phyloP scores from a whole-genome alignment of 2,888 invertebrate genomes.

The Bhutanitis thaidina region DNA sequence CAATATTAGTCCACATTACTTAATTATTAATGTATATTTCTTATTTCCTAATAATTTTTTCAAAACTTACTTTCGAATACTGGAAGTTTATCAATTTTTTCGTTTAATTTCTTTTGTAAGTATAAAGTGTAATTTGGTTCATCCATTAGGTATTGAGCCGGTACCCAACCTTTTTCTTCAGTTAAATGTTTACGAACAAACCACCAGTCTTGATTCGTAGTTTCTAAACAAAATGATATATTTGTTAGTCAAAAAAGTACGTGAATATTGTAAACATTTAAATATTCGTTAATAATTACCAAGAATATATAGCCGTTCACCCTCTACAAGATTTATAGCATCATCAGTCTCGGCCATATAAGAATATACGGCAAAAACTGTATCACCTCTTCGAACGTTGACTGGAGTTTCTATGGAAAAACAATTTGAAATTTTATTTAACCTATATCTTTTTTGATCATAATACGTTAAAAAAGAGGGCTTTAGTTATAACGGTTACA shows the following conservation, averaged over 20 bases:
- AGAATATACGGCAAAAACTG: conserved; percentile 90
- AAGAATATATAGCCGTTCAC: conserved; percentile 91
- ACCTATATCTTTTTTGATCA: neutral
- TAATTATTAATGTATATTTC: no score
- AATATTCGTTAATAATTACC: conserved; percentile 62
- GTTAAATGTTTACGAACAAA: conserved; percentile 93
- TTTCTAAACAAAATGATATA: conserved; percentile 79
- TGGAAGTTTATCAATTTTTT: conserved; percentile 94
- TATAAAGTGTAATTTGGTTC: conserved; percentile 89
- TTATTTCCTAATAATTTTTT: neutral
- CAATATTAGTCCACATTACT: no score
- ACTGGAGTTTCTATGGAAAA: conserved; percentile 55
- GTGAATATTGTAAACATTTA: no score
- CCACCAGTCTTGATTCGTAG: conserved; percentile 95
- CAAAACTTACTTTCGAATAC: conserved; percentile 92
- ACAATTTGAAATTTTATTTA: neutral
- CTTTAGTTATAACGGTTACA: no score
- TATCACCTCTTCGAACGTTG: conserved; percentile 85
- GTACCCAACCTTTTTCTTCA: conserved; percentile 96
- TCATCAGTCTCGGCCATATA: conserved; percentile 93
- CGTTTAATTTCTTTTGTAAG: conserved; percentile 92
- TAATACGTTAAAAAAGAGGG: no score
- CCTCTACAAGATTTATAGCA: conserved; percentile 93
- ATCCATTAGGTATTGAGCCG: conserved; percentile 92
- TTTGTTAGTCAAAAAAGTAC: no score